A percentile compares a stretch with the other conserved stretches of the same genome.
phyloP scores from a whole-genome alignment of 1,140 invertebrate genomes.

The Wasmannia auropunctata region DNA sequence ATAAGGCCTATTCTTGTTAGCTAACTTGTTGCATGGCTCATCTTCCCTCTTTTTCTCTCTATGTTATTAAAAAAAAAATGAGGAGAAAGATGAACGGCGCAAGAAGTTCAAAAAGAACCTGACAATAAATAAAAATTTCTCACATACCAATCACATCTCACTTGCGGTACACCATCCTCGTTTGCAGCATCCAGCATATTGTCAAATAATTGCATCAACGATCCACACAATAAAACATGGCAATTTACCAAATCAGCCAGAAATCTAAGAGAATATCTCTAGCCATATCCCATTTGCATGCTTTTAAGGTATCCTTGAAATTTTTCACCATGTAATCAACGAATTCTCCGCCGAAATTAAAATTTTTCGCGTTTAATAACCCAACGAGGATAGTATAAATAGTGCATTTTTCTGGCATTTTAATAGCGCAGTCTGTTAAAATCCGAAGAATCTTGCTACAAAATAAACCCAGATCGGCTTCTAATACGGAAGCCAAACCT shows the following conservation, averaged over 20 bases:
- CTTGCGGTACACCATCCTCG: constrained; percentile 96
- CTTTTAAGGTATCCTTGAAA: constrained; percentile 96
- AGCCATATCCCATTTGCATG: constrained; percentile 96
- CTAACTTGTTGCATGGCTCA: too few species aligned
- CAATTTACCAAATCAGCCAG: constrained; percentile 98
- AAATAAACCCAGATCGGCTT: constrained; percentile 97
- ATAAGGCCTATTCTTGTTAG: too few species aligned
- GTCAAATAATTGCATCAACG: constrained; percentile 96
- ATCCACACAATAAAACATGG: constrained; percentile 97
- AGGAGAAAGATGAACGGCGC: too few species aligned
- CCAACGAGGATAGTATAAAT: constrained; percentile 99
- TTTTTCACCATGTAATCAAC: constrained; percentile 97
- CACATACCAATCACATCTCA: constrained; percentile 95
- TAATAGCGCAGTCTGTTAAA: constrained; percentile 96
- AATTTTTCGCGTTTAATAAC: constrained; percentile 98
- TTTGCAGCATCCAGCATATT: constrained; percentile 97
- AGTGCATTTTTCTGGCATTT: constrained; percentile 98
- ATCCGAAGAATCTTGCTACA: constrained; percentile 97
- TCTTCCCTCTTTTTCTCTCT: too few species aligned
- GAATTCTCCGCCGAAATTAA: constrained; percentile 99
- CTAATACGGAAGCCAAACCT: constrained; percentile 96
- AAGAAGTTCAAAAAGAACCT: too few species aligned
- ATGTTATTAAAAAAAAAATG: too few species aligned
- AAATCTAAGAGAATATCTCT: constrained; percentile 95
- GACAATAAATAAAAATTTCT: neutral